A percentile compares a stretch with the other conserved stretches of the same genome.
Conservation (phyloP, 2,797 vertebrate genomes). For the Cossypha caffra region DNA sequence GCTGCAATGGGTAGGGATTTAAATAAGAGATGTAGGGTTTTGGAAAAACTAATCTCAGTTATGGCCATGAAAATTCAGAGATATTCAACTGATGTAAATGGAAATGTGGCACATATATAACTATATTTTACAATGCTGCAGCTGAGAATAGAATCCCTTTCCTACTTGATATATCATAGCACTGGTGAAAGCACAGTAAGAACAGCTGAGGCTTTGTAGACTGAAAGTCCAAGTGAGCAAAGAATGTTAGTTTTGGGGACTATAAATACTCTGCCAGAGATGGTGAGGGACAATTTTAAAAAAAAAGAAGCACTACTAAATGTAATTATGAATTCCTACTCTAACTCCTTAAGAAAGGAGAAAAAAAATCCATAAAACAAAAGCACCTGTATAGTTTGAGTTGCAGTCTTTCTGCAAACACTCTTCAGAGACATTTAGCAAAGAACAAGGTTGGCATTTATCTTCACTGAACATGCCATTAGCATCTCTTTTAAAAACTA, state of each 20-base stretch:
- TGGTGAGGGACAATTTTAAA: neutral
- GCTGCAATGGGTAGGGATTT: neutral
- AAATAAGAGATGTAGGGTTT: neutral
- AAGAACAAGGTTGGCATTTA: neutral
- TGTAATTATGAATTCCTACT: neutral
- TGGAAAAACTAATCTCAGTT: neutral
- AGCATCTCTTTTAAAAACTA: neutral
- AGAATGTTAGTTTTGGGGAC: neutral
- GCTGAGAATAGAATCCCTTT: neutral
- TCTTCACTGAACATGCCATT: neutral
- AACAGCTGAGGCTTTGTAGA: neutral
- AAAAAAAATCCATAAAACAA: neutral
- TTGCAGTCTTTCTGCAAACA: neutral
- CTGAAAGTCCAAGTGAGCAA: neutral
- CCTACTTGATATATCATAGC: neutral
- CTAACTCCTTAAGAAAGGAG: neutral
- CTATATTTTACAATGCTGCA: neutral
- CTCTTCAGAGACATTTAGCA: neutral
- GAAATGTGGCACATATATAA: neutral
- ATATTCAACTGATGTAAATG: neutral
- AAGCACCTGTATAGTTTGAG: neutral
- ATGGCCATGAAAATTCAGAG: neutral
- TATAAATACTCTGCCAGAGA: neutral
- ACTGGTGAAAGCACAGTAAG: neutral
- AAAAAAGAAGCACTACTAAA: neutral